Base-by-base conservation (phyloP, 2,113 vertebrate genomes). In the Lates calcarifer region DNA sequence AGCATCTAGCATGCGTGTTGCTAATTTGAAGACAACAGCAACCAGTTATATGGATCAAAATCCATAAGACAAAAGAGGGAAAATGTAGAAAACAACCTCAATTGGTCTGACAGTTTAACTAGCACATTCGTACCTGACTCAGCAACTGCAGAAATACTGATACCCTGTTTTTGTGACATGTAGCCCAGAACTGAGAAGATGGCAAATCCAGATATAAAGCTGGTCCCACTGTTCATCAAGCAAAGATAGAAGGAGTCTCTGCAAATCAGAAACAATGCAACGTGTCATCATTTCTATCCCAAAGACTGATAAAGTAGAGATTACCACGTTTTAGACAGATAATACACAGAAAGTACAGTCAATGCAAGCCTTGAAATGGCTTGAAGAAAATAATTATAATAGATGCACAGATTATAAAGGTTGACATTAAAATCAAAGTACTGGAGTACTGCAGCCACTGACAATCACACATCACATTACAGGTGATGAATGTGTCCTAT, bases 151-250 rank as follows among this genome's bases (percentile, higher is more conserved):
- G 84, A 63, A 67, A 95, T 94, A 41, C 93, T 88, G 0, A 95
- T 64, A n/a, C 84, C 90, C 57, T 93, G 93, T 51, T 94, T 92
- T 37, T 91, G 65, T n/a, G 93, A 93, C 93, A 97, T 97, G 92
- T 97, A 96, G 49, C 95, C 94, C 87, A 97, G 89, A 77, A 97
- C 83, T 6, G 97, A 97, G 90, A 98, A 97, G 85, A 98, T 96
- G 69, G 96, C 96, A 89, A 98, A 97, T 17, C 97, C 97, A 2
- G 95, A 96, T 55, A 95, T 1, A 1, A 98, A 97, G 83, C 97
- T 98, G 83, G 96, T 97, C 57, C 93, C 94, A 22, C 97, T 97
- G 92, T 98, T 98, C 91, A 98, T 74, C 87, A 96, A 93, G 93
- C 97, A 95, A 18, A 95, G 90, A 55, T 72, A 93, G 64, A 94